phyloP scores from a whole-genome alignment of 92 coral and sea anemone genomes.

The Siderastrea siderea region DNA sequence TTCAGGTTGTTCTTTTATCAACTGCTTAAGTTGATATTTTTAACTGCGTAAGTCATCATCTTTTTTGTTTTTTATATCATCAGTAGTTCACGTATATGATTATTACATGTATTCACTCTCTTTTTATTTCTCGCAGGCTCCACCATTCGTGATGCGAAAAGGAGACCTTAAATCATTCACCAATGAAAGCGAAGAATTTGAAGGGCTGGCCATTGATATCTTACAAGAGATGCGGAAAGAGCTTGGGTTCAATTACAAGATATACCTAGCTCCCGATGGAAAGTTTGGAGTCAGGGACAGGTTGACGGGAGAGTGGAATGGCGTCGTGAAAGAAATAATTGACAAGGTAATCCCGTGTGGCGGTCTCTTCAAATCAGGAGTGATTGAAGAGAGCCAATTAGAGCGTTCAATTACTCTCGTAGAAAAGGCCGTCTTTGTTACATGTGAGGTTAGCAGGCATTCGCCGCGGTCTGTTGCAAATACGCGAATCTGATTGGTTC shows the following conservation, averaged over 20 bases:
- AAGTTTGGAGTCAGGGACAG: conserved; percentile 61
- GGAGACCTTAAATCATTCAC: not conserved
- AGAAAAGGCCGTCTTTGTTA: not conserved
- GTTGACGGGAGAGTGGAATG: conserved; percentile 70
- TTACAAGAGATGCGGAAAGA: conserved; percentile 58
- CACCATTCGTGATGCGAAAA: conserved; percentile 78
- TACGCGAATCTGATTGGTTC: too few relatives aligned
- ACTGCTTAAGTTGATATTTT: too few relatives aligned
- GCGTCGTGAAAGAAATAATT: conserved; percentile 67
- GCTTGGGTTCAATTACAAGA: conserved; percentile 68
- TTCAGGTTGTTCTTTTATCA: too few relatives aligned
- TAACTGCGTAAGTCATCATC: too few relatives aligned
- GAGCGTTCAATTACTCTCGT: not conserved
- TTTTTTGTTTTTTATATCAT: too few relatives aligned
- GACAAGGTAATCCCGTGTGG: conserved; percentile 24
- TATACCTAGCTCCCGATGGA: conserved; percentile 73
- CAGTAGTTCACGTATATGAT: too few relatives aligned
- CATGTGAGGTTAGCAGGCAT: too few relatives aligned
- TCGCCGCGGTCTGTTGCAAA: too few relatives aligned
- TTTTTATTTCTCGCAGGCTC: conserved; percentile 49
- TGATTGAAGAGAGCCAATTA: not conserved
- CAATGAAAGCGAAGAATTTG: conserved; percentile 51
- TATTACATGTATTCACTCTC: too few relatives aligned
- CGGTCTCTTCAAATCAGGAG: not conserved
- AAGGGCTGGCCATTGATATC: conserved; percentile 77